Evolutionary conservation across 2,113 vertebrate genomes (phyloP).

Genomic region (Oxyura jamaicensis): DNA sequence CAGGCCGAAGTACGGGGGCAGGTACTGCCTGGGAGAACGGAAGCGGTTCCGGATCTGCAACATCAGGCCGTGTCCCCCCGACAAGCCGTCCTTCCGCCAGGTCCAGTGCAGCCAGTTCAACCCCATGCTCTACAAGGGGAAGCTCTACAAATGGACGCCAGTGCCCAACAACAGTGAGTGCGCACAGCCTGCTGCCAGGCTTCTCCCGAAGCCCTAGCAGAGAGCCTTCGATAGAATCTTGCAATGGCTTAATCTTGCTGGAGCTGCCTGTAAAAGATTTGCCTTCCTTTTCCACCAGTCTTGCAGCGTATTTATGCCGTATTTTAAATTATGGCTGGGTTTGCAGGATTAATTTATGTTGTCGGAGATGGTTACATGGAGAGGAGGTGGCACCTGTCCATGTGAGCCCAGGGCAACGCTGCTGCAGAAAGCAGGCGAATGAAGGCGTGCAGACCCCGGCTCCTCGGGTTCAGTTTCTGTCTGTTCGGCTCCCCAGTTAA

Average conservation of each 20-base stretch:
- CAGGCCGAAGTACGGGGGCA: conserved; percentile 88
- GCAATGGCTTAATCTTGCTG: fast-evolving
- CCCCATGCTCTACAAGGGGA: conserved; percentile 85
- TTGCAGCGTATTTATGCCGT: fast-evolving
- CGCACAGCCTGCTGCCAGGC: fast-evolving
- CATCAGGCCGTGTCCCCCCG: conserved; percentile 69
- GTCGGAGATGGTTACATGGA: fast-evolving
- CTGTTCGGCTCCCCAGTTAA: conserved; percentile 75
- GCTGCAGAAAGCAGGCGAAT: not conserved
- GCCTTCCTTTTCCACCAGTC: not conserved
- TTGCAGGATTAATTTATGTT: not conserved
- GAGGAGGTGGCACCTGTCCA: not conserved
- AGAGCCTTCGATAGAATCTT: fast-evolving
- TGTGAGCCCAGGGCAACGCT: not conserved
- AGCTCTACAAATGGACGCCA: conserved; percentile 87
- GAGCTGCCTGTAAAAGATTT: fast-evolving
- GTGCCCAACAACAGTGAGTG: conserved; percentile 86
- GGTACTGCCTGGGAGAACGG: conserved; percentile 90
- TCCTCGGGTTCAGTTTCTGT: not conserved
- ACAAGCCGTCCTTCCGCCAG: conserved; percentile 84
- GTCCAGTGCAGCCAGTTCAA: conserved; percentile 91
- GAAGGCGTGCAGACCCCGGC: not conserved
- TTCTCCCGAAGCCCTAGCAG: not conserved
- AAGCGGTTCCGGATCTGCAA: conserved; percentile 86
- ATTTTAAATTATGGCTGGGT: not conserved